Percentiles rank a stretch among this genome's conserved stretches.
Conservation (phyloP, 2,888 invertebrate genomes). For the Conus canariensis region DNA sequence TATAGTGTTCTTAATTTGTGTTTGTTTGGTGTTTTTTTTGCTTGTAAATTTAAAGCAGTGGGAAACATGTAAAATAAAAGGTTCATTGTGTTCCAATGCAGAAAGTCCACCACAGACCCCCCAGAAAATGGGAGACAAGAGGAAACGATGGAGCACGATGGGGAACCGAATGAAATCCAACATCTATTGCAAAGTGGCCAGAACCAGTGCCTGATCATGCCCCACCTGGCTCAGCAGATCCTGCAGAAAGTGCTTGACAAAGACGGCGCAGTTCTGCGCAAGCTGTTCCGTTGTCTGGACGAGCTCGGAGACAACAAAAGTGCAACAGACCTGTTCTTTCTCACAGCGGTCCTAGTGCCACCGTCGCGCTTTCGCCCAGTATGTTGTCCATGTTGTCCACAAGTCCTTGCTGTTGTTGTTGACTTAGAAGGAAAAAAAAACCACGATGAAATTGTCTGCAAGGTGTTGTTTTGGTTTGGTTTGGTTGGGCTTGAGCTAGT, state of each 20-base stretch:
- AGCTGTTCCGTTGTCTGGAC: constrained; percentile 80
- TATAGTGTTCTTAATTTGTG: neutral
- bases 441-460: too few relatives aligned
- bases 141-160: constrained; percentile 16
- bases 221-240: constrained; percentile 80
- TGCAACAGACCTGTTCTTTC: constrained; percentile 91
- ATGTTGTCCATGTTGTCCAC: constrained; percentile 47
- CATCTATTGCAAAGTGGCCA: constrained; percentile 5
- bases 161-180: constrained; percentile 44
- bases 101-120: neutral
- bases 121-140: constrained; percentile 24
- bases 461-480: too few relatives aligned
- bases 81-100: neutral
- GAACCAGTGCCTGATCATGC: constrained; percentile 65
- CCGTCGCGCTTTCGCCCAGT: constrained; percentile 92
- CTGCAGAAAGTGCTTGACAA: constrained; percentile 81
- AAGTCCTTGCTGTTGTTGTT: too few relatives aligned
- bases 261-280: constrained; percentile 85
- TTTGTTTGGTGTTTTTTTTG: neutral
- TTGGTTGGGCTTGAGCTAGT: too few relatives aligned
- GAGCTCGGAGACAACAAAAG: constrained; percentile 45
- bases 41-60: too few relatives aligned
- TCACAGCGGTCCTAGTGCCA: constrained; percentile 90
- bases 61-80: neutral
- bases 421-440: neutral